Conservation (phyloP, 1,140 invertebrate species). For the Lysiphlebus fabarum region DNA sequence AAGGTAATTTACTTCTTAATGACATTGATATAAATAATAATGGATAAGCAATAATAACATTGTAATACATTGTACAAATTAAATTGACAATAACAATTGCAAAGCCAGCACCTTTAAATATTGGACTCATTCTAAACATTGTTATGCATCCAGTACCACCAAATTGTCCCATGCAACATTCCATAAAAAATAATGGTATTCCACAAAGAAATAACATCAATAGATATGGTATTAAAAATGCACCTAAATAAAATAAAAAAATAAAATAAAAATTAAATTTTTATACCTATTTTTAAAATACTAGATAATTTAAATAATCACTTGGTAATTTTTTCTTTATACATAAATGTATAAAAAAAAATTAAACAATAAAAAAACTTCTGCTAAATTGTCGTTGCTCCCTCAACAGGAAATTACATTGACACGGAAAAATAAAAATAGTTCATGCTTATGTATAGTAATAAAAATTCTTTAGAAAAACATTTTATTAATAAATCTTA, state of each 20-base stretch:
- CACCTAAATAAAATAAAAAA: slow-evolving; percentile 55
- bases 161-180: slow-evolving; percentile 83
- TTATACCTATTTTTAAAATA: not conserved
- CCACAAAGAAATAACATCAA: slow-evolving; percentile 76
- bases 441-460: not conserved
- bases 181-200: slow-evolving; percentile 86
- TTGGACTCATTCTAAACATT: slow-evolving; percentile 68
- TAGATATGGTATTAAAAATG: slow-evolving; percentile 74
- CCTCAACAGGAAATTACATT: slow-evolving; percentile 28
- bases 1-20: slow-evolving; percentile 70
- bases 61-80: slow-evolving; percentile 90
- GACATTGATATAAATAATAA: slow-evolving; percentile 79
- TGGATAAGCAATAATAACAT: slow-evolving; percentile 89
- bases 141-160: slow-evolving; percentile 78
- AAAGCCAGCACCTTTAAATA: slow-evolving; percentile 88
- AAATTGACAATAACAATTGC: slow-evolving; percentile 82
- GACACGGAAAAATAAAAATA: slow-evolving; percentile 23
- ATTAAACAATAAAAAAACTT: slow-evolving; percentile 28
- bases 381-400: slow-evolving; percentile 31
- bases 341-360: no score
- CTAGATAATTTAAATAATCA: not conserved
- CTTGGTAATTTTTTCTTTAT: no score
- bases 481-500: no score
- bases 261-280: not conserved
- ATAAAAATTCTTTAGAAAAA: no score